These are phyloP conservation scores for Spea bombifrons DNA, from an alignment of 2,113 vertebrate species.

Conservation along the genomic window DNA sequence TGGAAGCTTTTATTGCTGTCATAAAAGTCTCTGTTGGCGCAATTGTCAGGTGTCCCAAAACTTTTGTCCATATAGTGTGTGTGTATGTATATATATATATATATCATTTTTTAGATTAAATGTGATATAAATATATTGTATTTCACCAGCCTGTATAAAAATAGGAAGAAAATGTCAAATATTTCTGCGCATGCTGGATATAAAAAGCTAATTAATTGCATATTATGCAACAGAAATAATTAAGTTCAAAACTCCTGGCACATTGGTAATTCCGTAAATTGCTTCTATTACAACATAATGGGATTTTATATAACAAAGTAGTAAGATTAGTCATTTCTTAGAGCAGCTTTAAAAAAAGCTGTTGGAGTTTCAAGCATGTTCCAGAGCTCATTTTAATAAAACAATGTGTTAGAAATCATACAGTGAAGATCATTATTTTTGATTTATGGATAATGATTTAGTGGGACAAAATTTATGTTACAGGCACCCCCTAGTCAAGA, in stretches of 20 bases:
- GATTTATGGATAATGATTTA: no score
- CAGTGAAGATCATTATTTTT: no score
- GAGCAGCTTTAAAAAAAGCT: no score
- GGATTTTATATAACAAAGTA: conserved; percentile 28
- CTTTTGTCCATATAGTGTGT: neutral
- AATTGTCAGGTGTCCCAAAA: no score
- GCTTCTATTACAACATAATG: conserved; percentile 16
- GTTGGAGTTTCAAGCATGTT: no score
- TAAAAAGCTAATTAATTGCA: conserved; percentile 25
- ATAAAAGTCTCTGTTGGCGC: no score
- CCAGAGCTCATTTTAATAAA: no score
- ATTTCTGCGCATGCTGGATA: conserved; percentile 12
- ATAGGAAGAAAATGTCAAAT: conserved; percentile 1
- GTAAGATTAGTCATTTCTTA: neutral
- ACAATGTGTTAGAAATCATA: no score
- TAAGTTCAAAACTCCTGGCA: conserved; percentile 22
- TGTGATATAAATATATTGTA: no score
- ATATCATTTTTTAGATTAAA: neutral
- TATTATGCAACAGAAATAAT: conserved; percentile 21
- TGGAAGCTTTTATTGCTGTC: no score
- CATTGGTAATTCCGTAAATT: conserved; percentile 18
- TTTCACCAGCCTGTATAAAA: neutral
- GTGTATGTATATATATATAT: neutral
- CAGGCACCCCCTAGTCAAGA: no score
- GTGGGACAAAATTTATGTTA: no score